Conservation (phyloP, 2,797 vertebrate species). For the Taeniopygia guttata region DNA sequence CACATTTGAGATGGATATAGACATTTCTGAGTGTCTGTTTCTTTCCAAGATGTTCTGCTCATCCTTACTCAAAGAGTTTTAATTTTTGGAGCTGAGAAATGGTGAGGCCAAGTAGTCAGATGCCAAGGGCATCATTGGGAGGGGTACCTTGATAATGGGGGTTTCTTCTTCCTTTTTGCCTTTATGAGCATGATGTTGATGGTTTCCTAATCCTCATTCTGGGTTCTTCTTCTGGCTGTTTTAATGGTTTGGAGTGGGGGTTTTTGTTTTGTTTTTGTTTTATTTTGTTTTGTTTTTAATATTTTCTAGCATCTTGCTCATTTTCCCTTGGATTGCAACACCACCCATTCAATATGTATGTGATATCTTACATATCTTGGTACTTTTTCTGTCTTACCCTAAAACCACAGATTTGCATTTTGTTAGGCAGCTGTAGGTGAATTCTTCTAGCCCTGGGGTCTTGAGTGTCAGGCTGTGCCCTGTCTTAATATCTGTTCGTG, state of each 20-base stretch:
- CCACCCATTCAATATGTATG: not conserved
- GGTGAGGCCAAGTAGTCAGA: not conserved
- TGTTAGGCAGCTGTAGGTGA: not conserved
- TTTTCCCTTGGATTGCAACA: not conserved
- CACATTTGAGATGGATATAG: not conserved
- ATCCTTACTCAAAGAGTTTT: not conserved
- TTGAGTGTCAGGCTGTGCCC: not conserved
- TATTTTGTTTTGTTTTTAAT: not conserved
- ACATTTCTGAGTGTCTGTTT: not conserved
- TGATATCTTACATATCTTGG: not conserved
- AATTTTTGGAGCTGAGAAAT: not conserved
- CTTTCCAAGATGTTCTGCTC: not conserved
- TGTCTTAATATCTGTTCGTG: rapidly evolving
- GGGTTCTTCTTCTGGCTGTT: not conserved
- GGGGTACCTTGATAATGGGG: not conserved
- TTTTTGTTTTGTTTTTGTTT: too few relatives aligned
- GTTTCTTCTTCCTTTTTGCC: not conserved
- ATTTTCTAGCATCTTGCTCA: not conserved
- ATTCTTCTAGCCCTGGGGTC: not conserved
- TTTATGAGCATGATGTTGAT: not conserved
- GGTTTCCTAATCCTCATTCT: not conserved
- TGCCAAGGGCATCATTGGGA: not conserved
- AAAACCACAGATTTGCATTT: not conserved
- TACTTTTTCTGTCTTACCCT: not conserved
- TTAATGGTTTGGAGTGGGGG: not conserved